Evolutionary conservation across 2,888 invertebrate species (phyloP).

Genomic region (Aquatica leii): DNA sequence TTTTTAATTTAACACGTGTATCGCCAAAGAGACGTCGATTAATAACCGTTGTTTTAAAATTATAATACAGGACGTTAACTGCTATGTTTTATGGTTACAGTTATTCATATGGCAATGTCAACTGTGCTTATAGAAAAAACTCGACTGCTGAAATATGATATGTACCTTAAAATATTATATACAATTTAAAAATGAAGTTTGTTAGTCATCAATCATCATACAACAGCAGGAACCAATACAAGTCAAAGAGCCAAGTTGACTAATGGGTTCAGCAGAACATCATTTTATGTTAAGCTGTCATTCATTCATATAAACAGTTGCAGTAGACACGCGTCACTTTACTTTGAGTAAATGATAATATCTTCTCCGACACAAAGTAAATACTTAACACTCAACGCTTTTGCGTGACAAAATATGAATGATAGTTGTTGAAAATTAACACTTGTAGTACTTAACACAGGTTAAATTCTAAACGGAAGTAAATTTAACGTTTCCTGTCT

Average conservation of each 20-base stretch:
- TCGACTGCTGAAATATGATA: neutral
- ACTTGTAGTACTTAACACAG: no score
- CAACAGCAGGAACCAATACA: conserved; percentile 40
- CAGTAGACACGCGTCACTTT: conserved; percentile 29
- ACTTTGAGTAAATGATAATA: conserved; percentile 20
- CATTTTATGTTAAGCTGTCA: conserved; percentile 51
- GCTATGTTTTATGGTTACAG: no score
- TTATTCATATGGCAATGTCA: no score
- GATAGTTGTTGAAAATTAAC: neutral
- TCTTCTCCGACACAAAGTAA: conserved; percentile 13
- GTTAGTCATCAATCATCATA: conserved; percentile 39
- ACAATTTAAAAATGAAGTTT: conserved; percentile 35
- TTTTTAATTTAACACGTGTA: no score
- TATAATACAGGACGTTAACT: no score
- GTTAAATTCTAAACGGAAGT: no score
- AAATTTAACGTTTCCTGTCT: no score
- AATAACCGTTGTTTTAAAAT: no score
- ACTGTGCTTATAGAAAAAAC: no score
- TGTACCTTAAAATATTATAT: conserved; percentile 23
- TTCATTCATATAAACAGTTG: conserved; percentile 50
- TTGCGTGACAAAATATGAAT: conserved; percentile 1
- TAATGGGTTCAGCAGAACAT: conserved; percentile 51
- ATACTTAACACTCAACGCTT: conserved; percentile 10
- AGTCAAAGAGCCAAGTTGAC: conserved; percentile 43
- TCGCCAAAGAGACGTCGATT: no score